Evolutionary conservation across 2,113 vertebrate species (phyloP), one percentile per base, ranked within the genome.

Genomic region (Catharus bicknelli): DNA sequence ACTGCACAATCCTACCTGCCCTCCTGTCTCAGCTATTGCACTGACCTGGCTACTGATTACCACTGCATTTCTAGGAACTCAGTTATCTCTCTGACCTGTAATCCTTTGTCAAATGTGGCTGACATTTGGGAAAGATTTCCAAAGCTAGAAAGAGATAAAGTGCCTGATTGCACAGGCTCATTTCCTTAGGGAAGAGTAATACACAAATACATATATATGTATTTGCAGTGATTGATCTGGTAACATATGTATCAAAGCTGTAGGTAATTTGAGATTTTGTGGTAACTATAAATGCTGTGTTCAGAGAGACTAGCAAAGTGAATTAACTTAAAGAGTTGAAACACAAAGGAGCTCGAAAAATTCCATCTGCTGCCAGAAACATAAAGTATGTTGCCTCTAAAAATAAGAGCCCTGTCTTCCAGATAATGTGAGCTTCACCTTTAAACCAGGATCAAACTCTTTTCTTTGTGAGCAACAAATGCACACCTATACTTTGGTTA

Each of bases 141-240:
- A 54, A 91, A 93, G 68, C 48, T 53, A 53, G 59, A 59, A 58
- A 59, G 83, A 94, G 85, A 91, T 85, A 80, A 90, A 95, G 9
- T 26, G 72, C 83, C 67, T 90, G 93, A 95, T 80, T 90, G 79
- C 72, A 74, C 2, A 4, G 72, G 47, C 63, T 88, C 36, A 67
- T 94, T 94, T 94, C 95, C 93, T 94, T 58, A 77, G 93, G 92
- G 95, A 90, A 93, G 72, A 77, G 53, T 93, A 91, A 91, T 53
- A 94, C 55, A 66, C 59, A 85, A 67, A 79, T 83, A 69, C 75
- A 88, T 68, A 78, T 86, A 55, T 50, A 61, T 79, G 47, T 87
- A 87, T 87, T 90, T 93, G 63, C 54, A 51, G 54, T 96, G 96
- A 95, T 96, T 96, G 92, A 93, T 96, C 83, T 92, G 74, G 84